Conservation (phyloP, 2,797 vertebrate genomes). For the Chaenodraco wilsoni region DNA sequence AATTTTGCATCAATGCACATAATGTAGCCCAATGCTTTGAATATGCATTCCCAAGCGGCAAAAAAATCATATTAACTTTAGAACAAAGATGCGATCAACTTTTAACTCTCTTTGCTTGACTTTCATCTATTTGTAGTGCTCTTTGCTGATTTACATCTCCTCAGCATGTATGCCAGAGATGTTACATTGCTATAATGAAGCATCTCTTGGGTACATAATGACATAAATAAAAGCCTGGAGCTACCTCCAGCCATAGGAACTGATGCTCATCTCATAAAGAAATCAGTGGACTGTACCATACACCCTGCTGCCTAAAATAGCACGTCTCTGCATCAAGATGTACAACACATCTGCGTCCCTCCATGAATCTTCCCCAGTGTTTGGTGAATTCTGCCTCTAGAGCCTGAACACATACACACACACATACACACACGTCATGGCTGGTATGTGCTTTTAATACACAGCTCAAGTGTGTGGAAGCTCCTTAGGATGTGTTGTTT, state of each 20-base stretch:
- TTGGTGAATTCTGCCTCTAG: conserved; percentile 65
- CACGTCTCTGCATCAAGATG: conserved; percentile 53
- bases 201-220: conserved; percentile 52
- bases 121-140: conserved; percentile 53
- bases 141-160: conserved; percentile 31
- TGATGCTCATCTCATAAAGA: conserved; percentile 57
- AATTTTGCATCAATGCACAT: background rate
- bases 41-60: background rate
- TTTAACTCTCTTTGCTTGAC: conserved; percentile 42
- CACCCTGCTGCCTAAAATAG: conserved; percentile 73
- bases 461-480: conserved; percentile 68
- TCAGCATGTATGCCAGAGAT: conserved; percentile 15
- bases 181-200: conserved; percentile 10
- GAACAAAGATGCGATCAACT: conserved; percentile 41
- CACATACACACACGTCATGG: conserved; percentile 34
- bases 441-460: conserved; percentile 62
- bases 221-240: conserved; percentile 54
- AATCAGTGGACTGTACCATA: conserved; percentile 57
- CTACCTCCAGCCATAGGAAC: conserved; percentile 40
- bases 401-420: conserved; percentile 47
- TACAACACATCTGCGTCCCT: conserved; percentile 80
- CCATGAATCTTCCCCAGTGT: conserved; percentile 61
- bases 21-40: background rate
- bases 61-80: conserved; percentile 24
- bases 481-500: conserved; percentile 74